Evolutionary conservation across 2,113 vertebrate genomes (phyloP).

Genomic region (Ibidorhyncha struthersii): DNA sequence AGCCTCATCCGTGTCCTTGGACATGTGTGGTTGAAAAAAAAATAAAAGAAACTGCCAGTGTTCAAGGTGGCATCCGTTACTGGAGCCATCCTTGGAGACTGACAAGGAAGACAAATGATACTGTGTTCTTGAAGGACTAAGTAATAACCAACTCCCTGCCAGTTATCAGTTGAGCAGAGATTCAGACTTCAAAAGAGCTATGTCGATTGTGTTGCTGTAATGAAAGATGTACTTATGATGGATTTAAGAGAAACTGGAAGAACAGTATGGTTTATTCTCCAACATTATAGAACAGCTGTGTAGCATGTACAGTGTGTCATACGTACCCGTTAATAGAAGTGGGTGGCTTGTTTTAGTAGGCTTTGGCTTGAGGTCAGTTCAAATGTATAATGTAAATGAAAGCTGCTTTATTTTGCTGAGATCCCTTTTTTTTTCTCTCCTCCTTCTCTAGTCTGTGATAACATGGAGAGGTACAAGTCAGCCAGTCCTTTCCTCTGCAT

Average conservation of each 20-base stretch:
- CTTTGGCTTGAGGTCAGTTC: background rate
- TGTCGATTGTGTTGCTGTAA: background rate
- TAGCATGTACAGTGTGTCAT: background rate
- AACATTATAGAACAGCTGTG: background rate
- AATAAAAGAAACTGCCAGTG: background rate
- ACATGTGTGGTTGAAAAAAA: background rate
- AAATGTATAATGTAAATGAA: background rate
- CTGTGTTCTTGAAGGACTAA: background rate
- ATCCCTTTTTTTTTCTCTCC: background rate
- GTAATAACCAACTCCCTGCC: background rate
- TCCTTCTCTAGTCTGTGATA: conserved; percentile 87
- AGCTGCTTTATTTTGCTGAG: background rate
- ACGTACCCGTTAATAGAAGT: background rate
- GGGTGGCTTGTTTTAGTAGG: background rate
- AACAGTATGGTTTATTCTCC: background rate
- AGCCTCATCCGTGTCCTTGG: background rate
- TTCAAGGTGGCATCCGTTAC: background rate
- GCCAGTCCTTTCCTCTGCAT: conserved; percentile 96
- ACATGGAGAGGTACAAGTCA: conserved; percentile 87
- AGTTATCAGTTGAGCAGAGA: background rate
- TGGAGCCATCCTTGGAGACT: background rate
- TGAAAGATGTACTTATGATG: background rate
- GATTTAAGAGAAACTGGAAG: background rate
- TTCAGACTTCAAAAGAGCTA: background rate
- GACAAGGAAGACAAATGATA: background rate